A percentile compares a stretch with the other conserved stretches of the same genome.
Conservation (phyloP, 2,797 vertebrate genomes). For the Sebastes kiyomatsui region DNA sequence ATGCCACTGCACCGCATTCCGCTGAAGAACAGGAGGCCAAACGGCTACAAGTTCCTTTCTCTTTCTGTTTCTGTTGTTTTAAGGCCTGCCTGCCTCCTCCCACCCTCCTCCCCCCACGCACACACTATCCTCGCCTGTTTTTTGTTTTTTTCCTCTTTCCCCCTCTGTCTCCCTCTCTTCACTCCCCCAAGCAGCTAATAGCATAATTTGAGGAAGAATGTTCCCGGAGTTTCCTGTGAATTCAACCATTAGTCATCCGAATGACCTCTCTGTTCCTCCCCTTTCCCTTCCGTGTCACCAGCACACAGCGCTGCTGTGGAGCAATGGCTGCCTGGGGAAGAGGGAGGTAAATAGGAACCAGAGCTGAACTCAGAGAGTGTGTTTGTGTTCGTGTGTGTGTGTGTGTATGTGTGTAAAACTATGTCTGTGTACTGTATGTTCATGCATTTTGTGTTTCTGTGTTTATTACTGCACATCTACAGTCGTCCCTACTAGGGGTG, state of each 20-base stretch:
- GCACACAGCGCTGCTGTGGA: conserved; percentile 66
- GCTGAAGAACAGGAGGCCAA: conserved; percentile 76
- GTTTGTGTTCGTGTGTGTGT: background rate
- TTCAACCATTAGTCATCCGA: conserved; percentile 93
- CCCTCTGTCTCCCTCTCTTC: conserved; percentile 63
- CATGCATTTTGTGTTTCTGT: background rate
- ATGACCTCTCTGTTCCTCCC: conserved; percentile 88
- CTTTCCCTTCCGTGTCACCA: conserved; percentile 65
- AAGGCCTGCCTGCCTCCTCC: conserved; percentile 47
- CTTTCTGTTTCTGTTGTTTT: conserved; percentile 80
- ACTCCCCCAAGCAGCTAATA: conserved; percentile 88
- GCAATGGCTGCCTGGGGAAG: conserved; percentile 89
- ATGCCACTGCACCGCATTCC: conserved; percentile 80
- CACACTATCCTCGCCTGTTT: conserved; percentile 57
- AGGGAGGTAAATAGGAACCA: conserved; percentile 84
- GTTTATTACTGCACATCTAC: background rate
- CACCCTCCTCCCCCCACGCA: background rate
- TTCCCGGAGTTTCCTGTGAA: conserved; percentile 96
- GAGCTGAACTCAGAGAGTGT: conserved; percentile 65
- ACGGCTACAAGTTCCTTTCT: conserved; percentile 78
- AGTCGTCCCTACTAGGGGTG: background rate
- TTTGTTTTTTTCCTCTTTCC: background rate
- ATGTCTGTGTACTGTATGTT: background rate
- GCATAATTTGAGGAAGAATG: conserved; percentile 98
- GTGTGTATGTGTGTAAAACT: conserved; percentile 4